Evolutionary conservation across 2,888 invertebrate species (phyloP).

Genomic region (Abrostola tripartita): DNA sequence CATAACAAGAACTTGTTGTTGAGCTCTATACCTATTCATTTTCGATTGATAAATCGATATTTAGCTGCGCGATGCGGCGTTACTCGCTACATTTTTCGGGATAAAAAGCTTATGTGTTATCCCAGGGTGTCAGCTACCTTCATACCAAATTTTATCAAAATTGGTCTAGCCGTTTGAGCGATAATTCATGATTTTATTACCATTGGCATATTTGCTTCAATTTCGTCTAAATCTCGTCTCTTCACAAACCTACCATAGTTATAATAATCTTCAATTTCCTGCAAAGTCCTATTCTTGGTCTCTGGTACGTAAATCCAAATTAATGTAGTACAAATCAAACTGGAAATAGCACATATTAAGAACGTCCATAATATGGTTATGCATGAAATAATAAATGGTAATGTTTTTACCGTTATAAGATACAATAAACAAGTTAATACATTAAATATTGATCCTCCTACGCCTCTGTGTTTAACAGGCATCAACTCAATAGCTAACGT

Average conservation of each 20-base stretch:
- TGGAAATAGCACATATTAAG: slow-evolving; percentile 16
- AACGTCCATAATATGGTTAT: slow-evolving; percentile 39
- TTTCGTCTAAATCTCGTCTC: slow-evolving; percentile 11
- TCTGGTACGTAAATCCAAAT: slow-evolving; percentile 52
- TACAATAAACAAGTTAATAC: slow-evolving; percentile 36
- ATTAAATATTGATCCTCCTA: slow-evolving; percentile 44
- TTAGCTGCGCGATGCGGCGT: no score
- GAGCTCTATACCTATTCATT: no score
- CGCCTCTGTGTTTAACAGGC: slow-evolving; percentile 53
- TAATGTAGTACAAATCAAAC: slow-evolving; percentile 16
- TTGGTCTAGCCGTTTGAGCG: no score
- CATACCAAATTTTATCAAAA: no score
- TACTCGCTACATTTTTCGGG: no score
- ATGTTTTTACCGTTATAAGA: slow-evolving; percentile 32
- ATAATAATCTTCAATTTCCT: slow-evolving; percentile 53
- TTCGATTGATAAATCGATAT: no score
- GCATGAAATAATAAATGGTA: slow-evolving; percentile 30
- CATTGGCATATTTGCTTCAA: slow-evolving; percentile 21
- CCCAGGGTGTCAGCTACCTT: no score
- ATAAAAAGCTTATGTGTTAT: no score
- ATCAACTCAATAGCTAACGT: slow-evolving; percentile 46
- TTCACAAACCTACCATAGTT: slow-evolving; percentile 32
- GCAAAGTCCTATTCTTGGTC: slow-evolving; percentile 48
- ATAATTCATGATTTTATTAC: neutral
- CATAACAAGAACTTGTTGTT: no score